Conservation (phyloP, 2,888 invertebrate genomes). For the Pyrochroa serraticornis region DNA sequence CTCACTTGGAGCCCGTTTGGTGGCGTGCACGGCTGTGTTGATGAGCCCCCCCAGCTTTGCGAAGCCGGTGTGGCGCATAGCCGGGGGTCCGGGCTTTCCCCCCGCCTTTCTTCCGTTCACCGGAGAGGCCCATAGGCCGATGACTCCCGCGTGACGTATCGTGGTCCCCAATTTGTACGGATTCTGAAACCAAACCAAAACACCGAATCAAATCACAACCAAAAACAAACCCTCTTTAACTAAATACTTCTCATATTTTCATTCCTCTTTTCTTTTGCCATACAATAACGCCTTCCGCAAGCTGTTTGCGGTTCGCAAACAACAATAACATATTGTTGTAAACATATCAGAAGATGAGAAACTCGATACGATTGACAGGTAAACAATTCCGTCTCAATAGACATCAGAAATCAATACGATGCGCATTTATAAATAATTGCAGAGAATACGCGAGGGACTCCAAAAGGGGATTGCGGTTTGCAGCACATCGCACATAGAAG, state of each 20-base stretch:
- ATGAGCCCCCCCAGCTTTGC: slow-evolving; percentile 52
- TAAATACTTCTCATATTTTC: background rate
- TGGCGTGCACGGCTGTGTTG: slow-evolving; percentile 51
- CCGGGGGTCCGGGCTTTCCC: slow-evolving; percentile 42
- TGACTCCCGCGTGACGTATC: slow-evolving; percentile 39
- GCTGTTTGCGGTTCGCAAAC: slow-evolving; percentile 5
- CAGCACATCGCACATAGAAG: too few species aligned
- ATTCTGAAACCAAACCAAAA: slow-evolving; percentile 24
- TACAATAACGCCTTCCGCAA: background rate
- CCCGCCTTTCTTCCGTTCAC: slow-evolving; percentile 33
- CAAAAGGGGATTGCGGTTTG: too few species aligned
- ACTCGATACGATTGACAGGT: slow-evolving; percentile 14
- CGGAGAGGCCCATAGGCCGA: slow-evolving; percentile 42
- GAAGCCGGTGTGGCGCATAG: slow-evolving; percentile 49
- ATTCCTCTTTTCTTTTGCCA: too few species aligned
- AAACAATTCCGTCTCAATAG: slow-evolving; percentile 8
- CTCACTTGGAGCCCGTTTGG: slow-evolving; percentile 44
- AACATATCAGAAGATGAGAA: background rate
- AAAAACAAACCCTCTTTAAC: background rate
- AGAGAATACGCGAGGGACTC: too few species aligned
- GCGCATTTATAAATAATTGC: too few species aligned
- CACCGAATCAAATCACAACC: slow-evolving; percentile 1
- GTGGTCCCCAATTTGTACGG: slow-evolving; percentile 31
- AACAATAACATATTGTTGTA: slow-evolving; percentile 1
- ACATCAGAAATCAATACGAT: too few species aligned